Base-by-base conservation (phyloP, 2,888 invertebrate species). In the Brenthis daphne region DNA sequence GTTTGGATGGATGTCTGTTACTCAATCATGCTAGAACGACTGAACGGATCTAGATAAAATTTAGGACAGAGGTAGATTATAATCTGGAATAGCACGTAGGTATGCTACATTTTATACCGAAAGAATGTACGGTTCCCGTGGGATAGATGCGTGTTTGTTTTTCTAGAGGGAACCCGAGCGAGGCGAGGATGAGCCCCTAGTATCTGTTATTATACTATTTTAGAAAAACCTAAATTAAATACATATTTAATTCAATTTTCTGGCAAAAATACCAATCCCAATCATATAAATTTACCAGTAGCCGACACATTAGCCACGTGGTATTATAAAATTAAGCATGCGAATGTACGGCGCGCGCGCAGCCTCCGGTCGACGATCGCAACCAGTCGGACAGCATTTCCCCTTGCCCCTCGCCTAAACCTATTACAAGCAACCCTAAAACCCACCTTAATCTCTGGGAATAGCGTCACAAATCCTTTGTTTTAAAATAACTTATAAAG, bases 341-440 rank as follows among this genome's bases (percentile, higher is more conserved):
- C 77, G 74, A 76, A 60, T 74, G 77, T 77, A 75, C 77, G 80
- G 87, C 88, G 89, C 87, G 88, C 86, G 88, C 89, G 88, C 90
- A 85, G 90, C 86, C 90, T 87, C 87, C 91, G 91, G 92, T 92
- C 92, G 92, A 86, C 92, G 92, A 81, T 91, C 91, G 91, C 90
- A 90, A 91, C 91, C 92, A 90, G 92, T 91, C 86, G 77, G 86
- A 89, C 92, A 85, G 88, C 91, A 84, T 87, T 76, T 73, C 79
- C 77, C 80, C 78, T 77, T 74, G 83, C 80, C 83, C 82, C 81
- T 76, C 85, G 80, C 82, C 89, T 86, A 88, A 88, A 88, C 87
- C 86, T 85, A 77, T 63, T 70, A 69, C 65, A 13, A 57, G 71
- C 60, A 80, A 79, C 57, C 75, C 79, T 51, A 86, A 83, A 79